Conservation (phyloP, 2,113 vertebrate genomes). For the Isichthys henryi region DNA sequence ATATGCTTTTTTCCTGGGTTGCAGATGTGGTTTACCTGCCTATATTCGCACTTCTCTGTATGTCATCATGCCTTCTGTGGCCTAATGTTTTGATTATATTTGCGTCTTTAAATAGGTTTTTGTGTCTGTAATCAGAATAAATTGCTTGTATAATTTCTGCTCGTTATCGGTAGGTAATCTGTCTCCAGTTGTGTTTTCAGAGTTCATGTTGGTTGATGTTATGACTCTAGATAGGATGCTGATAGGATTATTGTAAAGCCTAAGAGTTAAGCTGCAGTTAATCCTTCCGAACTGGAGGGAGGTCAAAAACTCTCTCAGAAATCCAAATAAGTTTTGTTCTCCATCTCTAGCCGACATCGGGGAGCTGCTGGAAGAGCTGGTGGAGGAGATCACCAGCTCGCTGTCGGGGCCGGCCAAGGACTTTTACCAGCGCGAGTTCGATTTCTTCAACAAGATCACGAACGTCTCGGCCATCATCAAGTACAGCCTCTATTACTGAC, state of each 20-base stretch:
- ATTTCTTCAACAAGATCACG: conserved; percentile 96
- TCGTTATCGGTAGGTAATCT: not conserved
- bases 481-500: conserved; percentile 50
- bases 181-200: not conserved
- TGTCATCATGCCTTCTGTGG: not conserved
- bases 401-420: conserved; percentile 89
- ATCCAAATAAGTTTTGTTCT: not conserved
- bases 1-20: not conserved
- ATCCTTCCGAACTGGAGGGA: not conserved
- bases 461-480: conserved; percentile 92
- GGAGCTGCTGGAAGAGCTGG: conserved; percentile 82
- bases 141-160: not conserved
- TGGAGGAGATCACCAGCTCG: conserved; percentile 87
- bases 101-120: not conserved
- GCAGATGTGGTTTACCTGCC: not conserved
- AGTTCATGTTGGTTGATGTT: not conserved
- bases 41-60: not conserved
- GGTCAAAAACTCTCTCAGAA: not conserved
- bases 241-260: not conserved
- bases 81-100: not conserved
- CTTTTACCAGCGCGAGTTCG: conserved; percentile 94
- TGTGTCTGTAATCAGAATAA: not conserved
- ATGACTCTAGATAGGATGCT: not conserved
- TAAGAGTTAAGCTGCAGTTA: not conserved
- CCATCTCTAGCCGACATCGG: conserved; percentile 79